Evolutionary conservation across 2,797 vertebrate species (phyloP).

Genomic region (Crocidura indochinensis): DNA sequence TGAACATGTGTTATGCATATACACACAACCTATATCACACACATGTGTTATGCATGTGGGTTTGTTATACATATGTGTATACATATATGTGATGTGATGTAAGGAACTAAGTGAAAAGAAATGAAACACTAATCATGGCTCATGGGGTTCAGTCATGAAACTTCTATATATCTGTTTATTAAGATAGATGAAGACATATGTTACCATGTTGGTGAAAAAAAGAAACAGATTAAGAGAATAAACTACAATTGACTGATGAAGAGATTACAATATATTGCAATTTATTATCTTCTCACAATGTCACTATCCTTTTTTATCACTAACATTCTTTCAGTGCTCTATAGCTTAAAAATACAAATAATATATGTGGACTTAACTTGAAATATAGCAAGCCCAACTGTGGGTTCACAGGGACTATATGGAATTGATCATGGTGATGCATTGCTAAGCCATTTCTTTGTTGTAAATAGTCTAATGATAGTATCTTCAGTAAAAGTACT

Average conservation of each 20-base stretch:
- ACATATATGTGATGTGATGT: neutral
- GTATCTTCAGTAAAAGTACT: constrained; percentile 22
- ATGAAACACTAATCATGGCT: constrained; percentile 16
- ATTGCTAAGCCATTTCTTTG: neutral
- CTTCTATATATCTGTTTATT: neutral
- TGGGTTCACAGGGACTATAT: neutral
- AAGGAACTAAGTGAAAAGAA: neutral
- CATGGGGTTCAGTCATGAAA: neutral
- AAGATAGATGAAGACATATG: neutral
- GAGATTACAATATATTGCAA: neutral
- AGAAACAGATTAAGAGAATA: neutral
- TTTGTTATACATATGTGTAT: neutral
- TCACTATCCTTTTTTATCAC: constrained; percentile 35
- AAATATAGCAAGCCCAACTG: neutral
- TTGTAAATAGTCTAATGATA: neutral
- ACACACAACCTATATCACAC: too few relatives aligned
- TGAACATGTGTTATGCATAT: too few relatives aligned
- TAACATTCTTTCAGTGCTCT: neutral
- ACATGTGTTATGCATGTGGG: neutral
- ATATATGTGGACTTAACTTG: neutral
- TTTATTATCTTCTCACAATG: constrained; percentile 31
- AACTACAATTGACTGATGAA: neutral
- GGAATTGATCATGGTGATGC: neutral
- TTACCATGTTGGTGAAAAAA: neutral
- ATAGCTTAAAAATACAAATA: neutral